Percentiles rank a stretch among this genome's conserved stretches.
Evolutionary conservation across 2,797 vertebrate species (phyloP).

Genomic region (Pitangus sulphuratus): DNA sequence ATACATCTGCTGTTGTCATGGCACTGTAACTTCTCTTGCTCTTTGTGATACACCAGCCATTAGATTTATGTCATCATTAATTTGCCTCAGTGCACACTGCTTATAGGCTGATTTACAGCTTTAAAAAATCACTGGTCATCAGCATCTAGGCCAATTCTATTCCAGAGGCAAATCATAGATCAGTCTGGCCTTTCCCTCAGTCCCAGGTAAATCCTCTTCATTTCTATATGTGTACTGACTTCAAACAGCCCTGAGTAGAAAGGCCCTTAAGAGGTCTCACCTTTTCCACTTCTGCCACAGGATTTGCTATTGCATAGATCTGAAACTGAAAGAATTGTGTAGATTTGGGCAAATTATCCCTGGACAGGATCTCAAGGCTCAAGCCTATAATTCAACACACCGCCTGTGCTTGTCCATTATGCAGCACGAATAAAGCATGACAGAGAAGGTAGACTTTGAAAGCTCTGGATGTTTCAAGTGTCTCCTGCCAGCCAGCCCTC

Average conservation of each 20-base stretch:
- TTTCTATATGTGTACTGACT: background rate
- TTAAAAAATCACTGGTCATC: background rate
- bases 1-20: conserved; percentile 44
- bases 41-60: conserved; percentile 25
- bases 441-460: conserved; percentile 11
- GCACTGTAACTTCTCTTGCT: conserved; percentile 16
- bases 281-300: background rate
- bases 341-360: background rate
- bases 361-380: background rate
- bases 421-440: conserved; percentile 1
- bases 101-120: conserved; percentile 8
- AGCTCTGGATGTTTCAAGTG: background rate
- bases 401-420: background rate
- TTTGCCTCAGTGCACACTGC: conserved; percentile 13
- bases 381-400: background rate
- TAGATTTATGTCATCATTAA: conserved; percentile 43
- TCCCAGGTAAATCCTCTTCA: background rate
- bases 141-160: background rate
- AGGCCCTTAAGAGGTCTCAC: background rate
- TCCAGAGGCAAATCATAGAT: background rate
- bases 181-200: background rate
- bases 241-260: background rate
- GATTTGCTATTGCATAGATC: background rate
- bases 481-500: conserved; percentile 11
- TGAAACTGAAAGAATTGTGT: background rate